Evolutionary conservation across 2,113 vertebrate species (phyloP), one percentile per base, ranked within the genome.

Genomic region (Blennius ocellaris): DNA sequence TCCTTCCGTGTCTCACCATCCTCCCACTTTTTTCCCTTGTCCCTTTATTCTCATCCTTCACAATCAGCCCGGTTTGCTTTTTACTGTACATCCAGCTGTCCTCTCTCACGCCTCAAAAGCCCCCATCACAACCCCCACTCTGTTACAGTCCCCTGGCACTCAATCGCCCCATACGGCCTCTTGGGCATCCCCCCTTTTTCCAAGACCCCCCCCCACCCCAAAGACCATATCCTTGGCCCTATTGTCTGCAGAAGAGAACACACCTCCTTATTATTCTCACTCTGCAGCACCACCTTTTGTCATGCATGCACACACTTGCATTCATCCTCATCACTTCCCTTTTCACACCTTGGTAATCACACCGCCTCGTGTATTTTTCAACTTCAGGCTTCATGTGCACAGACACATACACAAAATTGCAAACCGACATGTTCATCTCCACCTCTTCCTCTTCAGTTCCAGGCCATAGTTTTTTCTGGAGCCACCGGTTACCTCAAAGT

Each of bases 311-410:
- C 74, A 69, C 73, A 48, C 77, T 79, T 73, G 38, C 78, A 87
- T 82, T 80, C 78, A 81, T 87, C 80, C 78, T 88, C 87, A 84
- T 90, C 63, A 68, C 70, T 55, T 78, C 60, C 38, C 30, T 67
- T 79, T 79, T 59, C 6, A 10, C 80, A 71, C 79, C 21, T 88
- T 47, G 4, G 47, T 65, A 69, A 56, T 21, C 73, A 61, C 69
- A 72, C 73, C 57, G 67, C 55, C 49, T 21, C 48, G 49, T 56
- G 30, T 68, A 47, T 39, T 69, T 54, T 21, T 66, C 50, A 56
- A 45, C 17, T 57, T 10, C 11, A 36, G 30, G 6, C 44, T 64
- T 36, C 15, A 12, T n/a, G 44, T 14, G 6, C 41, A 9, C 40
- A 17, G 10, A 11, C 37, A 5, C 57, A 16, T 39, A 11, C 55